These are phyloP conservation scores for Nomada hirtipes DNA, from an alignment of 2,888 invertebrate species.

Conservation along the genomic window DNA sequence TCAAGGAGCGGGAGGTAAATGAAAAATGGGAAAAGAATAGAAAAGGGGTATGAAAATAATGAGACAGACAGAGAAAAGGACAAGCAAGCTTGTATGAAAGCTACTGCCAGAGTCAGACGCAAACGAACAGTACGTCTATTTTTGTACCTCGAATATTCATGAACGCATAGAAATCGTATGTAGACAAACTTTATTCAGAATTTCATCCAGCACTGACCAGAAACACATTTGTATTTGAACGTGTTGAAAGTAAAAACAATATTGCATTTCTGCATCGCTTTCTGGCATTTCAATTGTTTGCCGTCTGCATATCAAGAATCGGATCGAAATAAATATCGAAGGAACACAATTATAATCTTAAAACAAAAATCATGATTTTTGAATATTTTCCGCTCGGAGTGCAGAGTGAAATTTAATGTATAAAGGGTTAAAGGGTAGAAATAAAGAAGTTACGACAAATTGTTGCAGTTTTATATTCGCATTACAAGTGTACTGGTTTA, in stretches of 20 bases:
- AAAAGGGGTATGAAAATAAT: slow-evolving; percentile 26
- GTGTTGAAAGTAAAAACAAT: neutral
- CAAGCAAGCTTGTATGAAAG: slow-evolving; percentile 23
- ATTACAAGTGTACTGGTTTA: neutral
- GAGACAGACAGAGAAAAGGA: slow-evolving; percentile 16
- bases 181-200: neutral
- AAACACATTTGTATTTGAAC: neutral
- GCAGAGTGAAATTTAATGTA: neutral
- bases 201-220: neutral
- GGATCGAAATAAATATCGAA: neutral
- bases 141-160: slow-evolving; percentile 12
- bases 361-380: no score
- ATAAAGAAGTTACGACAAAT: no score
- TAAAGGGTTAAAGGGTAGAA: neutral
- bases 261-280: neutral
- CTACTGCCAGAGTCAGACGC: slow-evolving; percentile 5
- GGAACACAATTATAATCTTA: no score
- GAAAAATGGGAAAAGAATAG: neutral
- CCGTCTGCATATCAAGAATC: neutral
- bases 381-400: neutral
- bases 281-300: neutral
- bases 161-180: neutral
- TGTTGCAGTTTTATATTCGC: no score
- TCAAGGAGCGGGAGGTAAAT: slow-evolving; percentile 9
- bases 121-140: slow-evolving; percentile 5